Conservation (phyloP, 1,140 invertebrate species). For the Meloidogyne floridensis region DNA sequence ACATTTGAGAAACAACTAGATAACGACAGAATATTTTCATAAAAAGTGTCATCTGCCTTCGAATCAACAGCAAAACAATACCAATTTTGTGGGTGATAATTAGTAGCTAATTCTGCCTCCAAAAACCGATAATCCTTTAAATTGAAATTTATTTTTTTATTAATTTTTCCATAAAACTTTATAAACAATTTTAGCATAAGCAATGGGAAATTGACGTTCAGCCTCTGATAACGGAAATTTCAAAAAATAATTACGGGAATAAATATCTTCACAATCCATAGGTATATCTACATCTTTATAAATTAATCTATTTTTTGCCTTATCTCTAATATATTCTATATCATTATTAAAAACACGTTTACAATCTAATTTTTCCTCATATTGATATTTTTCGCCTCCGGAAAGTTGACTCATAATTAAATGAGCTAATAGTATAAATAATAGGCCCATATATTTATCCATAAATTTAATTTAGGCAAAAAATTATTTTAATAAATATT, state of each 20-base stretch:
- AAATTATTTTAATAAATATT: no score
- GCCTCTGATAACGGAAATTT: neutral
- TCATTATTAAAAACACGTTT: neutral
- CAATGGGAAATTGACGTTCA: neutral
- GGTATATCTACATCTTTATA: constrained; percentile 6
- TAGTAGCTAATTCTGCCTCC: no score
- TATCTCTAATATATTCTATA: constrained; percentile 9
- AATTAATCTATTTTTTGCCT: neutral
- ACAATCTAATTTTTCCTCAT: neutral
- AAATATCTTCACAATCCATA: constrained; percentile 25
- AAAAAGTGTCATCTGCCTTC: no score
- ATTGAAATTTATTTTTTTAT: neutral
- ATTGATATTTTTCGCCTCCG: no score
- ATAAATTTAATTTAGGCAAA: no score
- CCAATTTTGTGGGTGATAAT: no score
- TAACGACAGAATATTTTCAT: no score
- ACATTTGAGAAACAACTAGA: constrained; percentile 20
- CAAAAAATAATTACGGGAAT: constrained; percentile 10
- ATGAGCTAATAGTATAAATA: no score
- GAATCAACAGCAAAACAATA: no score
- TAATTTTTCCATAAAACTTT: neutral
- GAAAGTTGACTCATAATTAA: no score
- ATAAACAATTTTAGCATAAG: constrained; percentile 7
- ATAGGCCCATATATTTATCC: no score
- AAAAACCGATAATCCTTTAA: no score